Evolutionary conservation across 1,140 invertebrate species (phyloP), one percentile per base, ranked within the genome.

Genomic region (Epicauta chinensis): DNA sequence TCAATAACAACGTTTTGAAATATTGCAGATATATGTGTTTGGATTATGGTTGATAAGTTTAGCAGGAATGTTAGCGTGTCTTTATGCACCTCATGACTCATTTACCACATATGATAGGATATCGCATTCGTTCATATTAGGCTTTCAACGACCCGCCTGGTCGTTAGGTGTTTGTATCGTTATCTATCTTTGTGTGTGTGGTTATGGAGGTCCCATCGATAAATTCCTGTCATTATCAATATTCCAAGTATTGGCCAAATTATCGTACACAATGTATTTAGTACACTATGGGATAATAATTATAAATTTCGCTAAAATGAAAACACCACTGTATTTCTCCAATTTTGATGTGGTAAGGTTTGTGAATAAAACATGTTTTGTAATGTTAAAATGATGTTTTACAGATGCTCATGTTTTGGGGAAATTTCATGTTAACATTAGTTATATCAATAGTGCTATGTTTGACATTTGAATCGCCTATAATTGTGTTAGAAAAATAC

Each of bases 151-250:
- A 34, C 67, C 76, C 1, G 67, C 68, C 0, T 88, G 84, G 77
- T 73, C 76, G 0, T 5, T 81, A 0, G 72, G 69, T 0, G 42
- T 89, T 1, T 73, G 73, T 1, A 85, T 82, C 81, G 70, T 88
- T 10, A 75, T 86, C 9, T 79, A 82, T 30, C 80, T 81, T 1
- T 84, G 83, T 56, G 66, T 73, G 2, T 69, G 78, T 39, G 81
- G 81, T 10, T 79, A 81, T 62, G 83, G 79, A 46, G 81, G 46
- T 47, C 49, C 47, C 2, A 32, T 59, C 9, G 37, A 58, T 40
- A 30, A 30, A 13, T 53, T 59, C 31, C 36, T 59, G 0, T 59
- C 53, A 2, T 34, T 48, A n/a, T 44, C 57, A 15, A 9, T 50
- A n/a, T 55, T 59, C n/a, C 49, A 55, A 43, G n/a, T 56, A 13